Percentiles rank a stretch among this genome's conserved stretches.
phyloP scores from a whole-genome alignment of 2,113 vertebrate species.

The Lepisosteus oculatus region DNA sequence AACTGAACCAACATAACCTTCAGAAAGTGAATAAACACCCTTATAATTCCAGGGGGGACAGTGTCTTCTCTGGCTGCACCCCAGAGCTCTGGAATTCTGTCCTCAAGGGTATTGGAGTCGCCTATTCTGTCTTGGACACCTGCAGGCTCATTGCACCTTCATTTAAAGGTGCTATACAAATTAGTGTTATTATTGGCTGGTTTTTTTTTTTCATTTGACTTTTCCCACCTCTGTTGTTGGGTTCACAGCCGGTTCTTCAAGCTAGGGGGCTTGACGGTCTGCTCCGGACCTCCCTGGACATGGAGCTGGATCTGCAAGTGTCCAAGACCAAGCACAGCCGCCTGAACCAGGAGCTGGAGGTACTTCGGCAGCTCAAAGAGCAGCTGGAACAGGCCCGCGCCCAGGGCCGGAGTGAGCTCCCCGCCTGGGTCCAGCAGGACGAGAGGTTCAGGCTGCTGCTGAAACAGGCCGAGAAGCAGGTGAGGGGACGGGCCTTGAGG shows the following conservation, averaged over 20 bases:
- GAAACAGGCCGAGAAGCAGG: constrained; percentile 84
- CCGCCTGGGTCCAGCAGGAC: constrained; percentile 80
- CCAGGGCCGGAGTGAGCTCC: constrained; percentile 81
- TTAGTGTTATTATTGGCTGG: too few relatives aligned
- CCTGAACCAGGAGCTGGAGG: constrained; percentile 81
- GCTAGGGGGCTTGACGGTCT: constrained; percentile 74
- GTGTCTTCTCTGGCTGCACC: too few relatives aligned
- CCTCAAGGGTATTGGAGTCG: too few relatives aligned
- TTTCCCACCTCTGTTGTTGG: background rate
- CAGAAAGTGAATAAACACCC: too few relatives aligned
- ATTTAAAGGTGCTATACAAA: too few relatives aligned
- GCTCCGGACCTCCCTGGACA: constrained; percentile 85
- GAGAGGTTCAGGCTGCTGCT: constrained; percentile 85
- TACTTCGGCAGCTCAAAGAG: constrained; percentile 83
- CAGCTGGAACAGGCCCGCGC: constrained; percentile 83
- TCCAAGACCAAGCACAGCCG: constrained; percentile 84
- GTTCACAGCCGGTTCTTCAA: constrained; percentile 57
- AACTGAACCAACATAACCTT: too few relatives aligned
- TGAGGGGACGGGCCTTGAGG: constrained; percentile 28
- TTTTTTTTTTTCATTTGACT: background rate
- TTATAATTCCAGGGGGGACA: too few relatives aligned
- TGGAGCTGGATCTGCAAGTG: constrained; percentile 93
- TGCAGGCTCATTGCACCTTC: too few relatives aligned
- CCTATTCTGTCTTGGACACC: too few relatives aligned
- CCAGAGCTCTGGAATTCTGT: too few relatives aligned